phyloP scores from a whole-genome alignment of 2,888 invertebrate species.

The Galeopsomyia nigrocyanea region DNA sequence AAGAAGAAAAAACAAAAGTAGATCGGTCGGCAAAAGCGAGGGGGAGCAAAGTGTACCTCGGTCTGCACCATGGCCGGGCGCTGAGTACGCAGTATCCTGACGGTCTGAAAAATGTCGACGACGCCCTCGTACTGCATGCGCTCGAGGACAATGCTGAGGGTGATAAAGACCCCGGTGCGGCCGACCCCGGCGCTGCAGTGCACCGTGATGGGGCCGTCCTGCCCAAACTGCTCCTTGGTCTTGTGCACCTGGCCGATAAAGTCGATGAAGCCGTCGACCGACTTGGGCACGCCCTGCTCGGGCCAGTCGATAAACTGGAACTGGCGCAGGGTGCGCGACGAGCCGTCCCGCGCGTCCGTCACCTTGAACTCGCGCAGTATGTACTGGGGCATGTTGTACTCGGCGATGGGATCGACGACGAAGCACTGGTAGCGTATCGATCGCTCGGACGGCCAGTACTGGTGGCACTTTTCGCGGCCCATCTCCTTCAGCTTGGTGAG shows the following conservation, averaged over 20 bases:
- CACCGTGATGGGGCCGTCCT: constrained; percentile 98
- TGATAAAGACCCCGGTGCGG: constrained; percentile 98
- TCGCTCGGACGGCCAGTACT: constrained; percentile 99
- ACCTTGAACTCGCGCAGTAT: constrained; percentile 99
- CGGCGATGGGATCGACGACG: constrained; percentile 98
- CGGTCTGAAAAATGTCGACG: constrained; percentile 99
- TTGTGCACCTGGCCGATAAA: constrained; percentile 99
- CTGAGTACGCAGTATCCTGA: constrained; percentile 97
- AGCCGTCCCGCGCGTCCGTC: constrained; percentile 97
- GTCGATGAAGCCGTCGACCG: constrained; percentile 98
- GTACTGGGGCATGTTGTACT: constrained; percentile 99
- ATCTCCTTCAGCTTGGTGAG: constrained; percentile 97
- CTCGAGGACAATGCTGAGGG: constrained; percentile 97
- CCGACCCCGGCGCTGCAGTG: constrained; percentile 97
- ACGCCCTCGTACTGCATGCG: constrained; percentile 99
- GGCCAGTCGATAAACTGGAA: constrained; percentile 98
- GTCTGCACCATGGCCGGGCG: constrained; percentile 99
- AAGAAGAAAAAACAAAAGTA: constrained; percentile 29
- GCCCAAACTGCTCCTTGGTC: constrained; percentile 99
- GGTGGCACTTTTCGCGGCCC: constrained; percentile 98
- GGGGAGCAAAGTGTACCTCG: constrained; percentile 81
- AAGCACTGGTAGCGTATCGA: constrained; percentile 98
- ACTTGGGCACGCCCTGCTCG: constrained; percentile 96
- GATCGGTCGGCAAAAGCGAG: no score
- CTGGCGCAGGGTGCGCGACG: constrained; percentile 94